These are phyloP conservation scores for Lydus trimaculatus DNA, from an alignment of 2,888 invertebrate species.

Conservation along the genomic window DNA sequence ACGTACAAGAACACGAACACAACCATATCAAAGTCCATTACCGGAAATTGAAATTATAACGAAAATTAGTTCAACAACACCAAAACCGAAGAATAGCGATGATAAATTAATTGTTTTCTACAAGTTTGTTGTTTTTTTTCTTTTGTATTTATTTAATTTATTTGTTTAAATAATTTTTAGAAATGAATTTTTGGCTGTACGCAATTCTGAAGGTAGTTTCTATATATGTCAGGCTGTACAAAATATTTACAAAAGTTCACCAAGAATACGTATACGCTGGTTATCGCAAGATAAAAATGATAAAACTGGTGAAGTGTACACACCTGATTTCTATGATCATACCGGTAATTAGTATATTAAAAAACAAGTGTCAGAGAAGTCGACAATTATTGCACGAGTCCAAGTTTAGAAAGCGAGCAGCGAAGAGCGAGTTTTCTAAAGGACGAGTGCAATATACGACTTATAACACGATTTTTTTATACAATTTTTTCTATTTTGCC, in stretches of 20 bases:
- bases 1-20: slow-evolving; percentile 71
- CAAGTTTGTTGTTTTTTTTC: slow-evolving; percentile 66
- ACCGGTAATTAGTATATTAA: slow-evolving; percentile 79
- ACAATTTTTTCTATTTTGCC: too few relatives aligned
- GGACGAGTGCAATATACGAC: too few relatives aligned
- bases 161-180: slow-evolving; percentile 62
- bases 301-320: slow-evolving; percentile 75
- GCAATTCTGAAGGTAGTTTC: slow-evolving; percentile 88
- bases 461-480: too few relatives aligned
- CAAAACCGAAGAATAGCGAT: slow-evolving; percentile 68
- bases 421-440: too few relatives aligned
- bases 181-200: slow-evolving; percentile 89
- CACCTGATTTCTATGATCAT: slow-evolving; percentile 88
- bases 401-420: too few relatives aligned
- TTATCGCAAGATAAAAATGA: slow-evolving; percentile 78
- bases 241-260: slow-evolving; percentile 86
- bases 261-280: slow-evolving; percentile 90
- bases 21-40: slow-evolving; percentile 83
- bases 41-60: slow-evolving; percentile 81
- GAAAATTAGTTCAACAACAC: slow-evolving; percentile 69
- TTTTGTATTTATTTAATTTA: slow-evolving; percentile 9
- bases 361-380: too few relatives aligned
- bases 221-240: slow-evolving; percentile 90
- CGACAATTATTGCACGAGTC: too few relatives aligned
- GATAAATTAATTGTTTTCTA: slow-evolving; percentile 88